phyloP scores from a whole-genome alignment of 1,140 invertebrate genomes.

The Tetramorium alpestre region DNA sequence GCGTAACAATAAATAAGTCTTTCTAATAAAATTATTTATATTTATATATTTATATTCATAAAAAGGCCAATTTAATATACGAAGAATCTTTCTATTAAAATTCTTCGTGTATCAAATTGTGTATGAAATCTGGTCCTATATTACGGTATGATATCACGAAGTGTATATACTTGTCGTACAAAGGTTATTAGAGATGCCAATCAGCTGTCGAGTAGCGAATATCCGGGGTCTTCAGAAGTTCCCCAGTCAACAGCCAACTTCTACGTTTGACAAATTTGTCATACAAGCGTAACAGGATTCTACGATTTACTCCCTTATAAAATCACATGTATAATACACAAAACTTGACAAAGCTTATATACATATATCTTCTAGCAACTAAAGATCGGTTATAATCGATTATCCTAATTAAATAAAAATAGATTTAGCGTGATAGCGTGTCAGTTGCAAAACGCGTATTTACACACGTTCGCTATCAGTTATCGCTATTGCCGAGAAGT shows the following conservation, averaged over 20 bases:
- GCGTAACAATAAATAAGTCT: neutral
- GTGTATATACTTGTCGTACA: neutral
- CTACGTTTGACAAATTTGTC: slow-evolving; percentile 19
- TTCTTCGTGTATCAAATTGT: neutral
- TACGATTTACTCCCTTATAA: neutral
- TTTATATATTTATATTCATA: neutral
- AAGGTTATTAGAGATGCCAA: slow-evolving; percentile 26
- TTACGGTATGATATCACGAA: neutral
- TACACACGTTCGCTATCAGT: slow-evolving; percentile 3
- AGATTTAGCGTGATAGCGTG: too few relatives aligned
- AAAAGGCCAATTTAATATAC: neutral
- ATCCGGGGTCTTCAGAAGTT: slow-evolving; percentile 38
- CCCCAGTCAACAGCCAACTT: neutral
- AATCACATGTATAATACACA: neutral
- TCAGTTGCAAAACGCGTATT: neutral
- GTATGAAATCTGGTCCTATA: neutral
- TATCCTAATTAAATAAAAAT: neutral
- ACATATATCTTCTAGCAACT: neutral
- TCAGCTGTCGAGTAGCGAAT: slow-evolving; percentile 34
- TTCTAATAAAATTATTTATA: neutral
- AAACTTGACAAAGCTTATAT: neutral
- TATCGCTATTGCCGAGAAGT: neutral
- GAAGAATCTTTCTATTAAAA: neutral
- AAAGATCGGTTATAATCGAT: neutral
- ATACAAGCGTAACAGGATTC: neutral